phyloP scores from a whole-genome alignment of 2,888 invertebrate species.

The Thereva nobilitata region DNA sequence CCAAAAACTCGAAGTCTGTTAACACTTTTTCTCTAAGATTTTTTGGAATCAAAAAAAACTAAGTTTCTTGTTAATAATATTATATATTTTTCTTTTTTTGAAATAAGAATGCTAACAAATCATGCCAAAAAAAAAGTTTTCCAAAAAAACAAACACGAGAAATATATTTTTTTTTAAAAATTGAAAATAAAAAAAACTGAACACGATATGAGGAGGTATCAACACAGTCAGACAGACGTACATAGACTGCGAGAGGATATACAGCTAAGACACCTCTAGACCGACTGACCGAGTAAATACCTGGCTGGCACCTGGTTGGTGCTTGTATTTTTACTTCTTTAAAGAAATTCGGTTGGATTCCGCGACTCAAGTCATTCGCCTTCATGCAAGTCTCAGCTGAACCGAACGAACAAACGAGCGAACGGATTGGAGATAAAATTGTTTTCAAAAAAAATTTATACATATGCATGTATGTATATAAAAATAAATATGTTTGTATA shows the following conservation, averaged over 20 bases:
- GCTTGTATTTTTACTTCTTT: slow-evolving; percentile 29
- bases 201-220: slow-evolving; percentile 47
- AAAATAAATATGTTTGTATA: background rate
- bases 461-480: too few species aligned
- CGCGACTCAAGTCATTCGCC: too few species aligned
- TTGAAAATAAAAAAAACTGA: slow-evolving; percentile 41
- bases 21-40: too few species aligned
- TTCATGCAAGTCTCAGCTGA: too few species aligned
- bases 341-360: too few species aligned
- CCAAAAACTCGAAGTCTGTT: too few species aligned
- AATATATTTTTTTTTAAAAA: background rate
- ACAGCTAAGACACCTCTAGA: slow-evolving; percentile 53
- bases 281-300: slow-evolving; percentile 61
- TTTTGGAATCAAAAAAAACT: too few species aligned
- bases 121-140: too few species aligned
- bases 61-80: too few species aligned
- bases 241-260: slow-evolving; percentile 58
- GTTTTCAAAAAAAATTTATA: background rate
- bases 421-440: slow-evolving; percentile 3
- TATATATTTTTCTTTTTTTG: too few species aligned
- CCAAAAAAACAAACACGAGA: too few species aligned
- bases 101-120: too few species aligned
- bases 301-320: slow-evolving; percentile 49
- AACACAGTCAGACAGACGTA: slow-evolving; percentile 59
- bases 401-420: slow-evolving; percentile 6